A percentile compares a stretch with the other conserved stretches of the same genome.
These are phyloP conservation scores for Drosophila mayaguana DNA, from an alignment of 2,888 invertebrate species.

Conservation along the genomic window DNA sequence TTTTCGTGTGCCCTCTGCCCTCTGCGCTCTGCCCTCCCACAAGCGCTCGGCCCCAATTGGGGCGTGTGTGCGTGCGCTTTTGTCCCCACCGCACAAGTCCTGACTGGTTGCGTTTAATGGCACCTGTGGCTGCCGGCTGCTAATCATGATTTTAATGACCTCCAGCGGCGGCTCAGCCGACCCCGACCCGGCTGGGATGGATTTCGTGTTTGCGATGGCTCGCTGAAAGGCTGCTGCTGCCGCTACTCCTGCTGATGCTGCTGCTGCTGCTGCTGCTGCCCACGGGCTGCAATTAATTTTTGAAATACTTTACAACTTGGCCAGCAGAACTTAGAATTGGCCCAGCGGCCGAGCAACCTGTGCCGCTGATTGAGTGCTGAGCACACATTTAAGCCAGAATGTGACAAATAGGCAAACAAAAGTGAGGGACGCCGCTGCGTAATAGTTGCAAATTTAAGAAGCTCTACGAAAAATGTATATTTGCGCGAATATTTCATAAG, in stretches of 20 bases:
- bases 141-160: constrained; percentile 77
- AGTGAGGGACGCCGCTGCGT: too few relatives aligned
- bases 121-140: constrained; percentile 71
- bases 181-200: background rate
- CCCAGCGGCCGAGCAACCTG: constrained; percentile 28
- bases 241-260: background rate
- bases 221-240: constrained; percentile 51
- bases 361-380: constrained; percentile 56
- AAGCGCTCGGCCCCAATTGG: constrained; percentile 21
- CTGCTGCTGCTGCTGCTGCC: background rate
- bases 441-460: background rate
- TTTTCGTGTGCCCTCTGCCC: background rate
- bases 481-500: background rate
- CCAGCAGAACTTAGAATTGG: constrained; percentile 39
- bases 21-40: constrained; percentile 1
- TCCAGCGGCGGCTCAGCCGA: constrained; percentile 31
- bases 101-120: constrained; percentile 52
- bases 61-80: background rate
- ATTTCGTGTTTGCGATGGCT: constrained; percentile 33
- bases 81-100: constrained; percentile 4
- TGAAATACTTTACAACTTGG: constrained; percentile 64
- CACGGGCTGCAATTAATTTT: constrained; percentile 70
- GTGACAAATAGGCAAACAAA: constrained; percentile 1
- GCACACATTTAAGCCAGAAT: constrained; percentile 37
- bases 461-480: background rate